Conservation (phyloP, 2,797 vertebrate species). For the Rhodeus uyekii region DNA sequence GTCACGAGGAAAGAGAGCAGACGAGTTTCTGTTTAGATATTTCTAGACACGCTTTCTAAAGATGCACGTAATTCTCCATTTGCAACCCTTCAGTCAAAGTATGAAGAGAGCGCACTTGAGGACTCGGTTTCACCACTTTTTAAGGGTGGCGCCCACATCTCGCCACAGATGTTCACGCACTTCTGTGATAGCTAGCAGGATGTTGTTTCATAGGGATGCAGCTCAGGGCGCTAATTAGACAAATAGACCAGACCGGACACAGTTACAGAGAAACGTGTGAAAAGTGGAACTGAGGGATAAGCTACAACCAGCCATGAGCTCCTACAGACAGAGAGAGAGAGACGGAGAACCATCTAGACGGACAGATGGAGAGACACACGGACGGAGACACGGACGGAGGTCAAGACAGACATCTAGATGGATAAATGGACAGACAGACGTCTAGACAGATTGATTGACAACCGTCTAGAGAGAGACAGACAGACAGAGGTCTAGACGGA, state of each 20-base stretch:
- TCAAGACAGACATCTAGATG: too few relatives aligned
- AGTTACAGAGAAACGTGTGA: conserved; percentile 11
- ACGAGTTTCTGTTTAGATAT: conserved; percentile 4
- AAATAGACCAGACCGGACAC: not conserved
- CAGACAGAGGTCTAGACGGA: too few relatives aligned
- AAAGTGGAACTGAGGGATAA: not conserved
- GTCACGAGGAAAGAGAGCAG: conserved; percentile 37
- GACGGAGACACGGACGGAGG: not conserved
- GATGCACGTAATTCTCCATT: not conserved
- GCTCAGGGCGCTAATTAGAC: conserved; percentile 11
- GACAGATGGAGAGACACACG: not conserved
- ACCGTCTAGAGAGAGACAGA: not conserved
- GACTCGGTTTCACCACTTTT: not conserved
- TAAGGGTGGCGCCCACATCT: not conserved
- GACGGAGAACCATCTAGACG: not conserved
- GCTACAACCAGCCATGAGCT: not conserved
- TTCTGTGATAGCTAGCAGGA: not conserved
- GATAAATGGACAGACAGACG: too few relatives aligned
- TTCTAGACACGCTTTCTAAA: not conserved
- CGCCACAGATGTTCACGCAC: conserved; percentile 14
- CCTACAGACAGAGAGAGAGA: not conserved
- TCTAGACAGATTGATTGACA: too few relatives aligned
- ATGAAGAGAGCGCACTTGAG: too few relatives aligned
- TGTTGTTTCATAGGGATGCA: not conserved
- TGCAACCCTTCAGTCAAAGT: not conserved